These are phyloP conservation scores for Aythya fuligula DNA, from an alignment of 2,797 vertebrate genomes.

Conservation along the genomic window DNA sequence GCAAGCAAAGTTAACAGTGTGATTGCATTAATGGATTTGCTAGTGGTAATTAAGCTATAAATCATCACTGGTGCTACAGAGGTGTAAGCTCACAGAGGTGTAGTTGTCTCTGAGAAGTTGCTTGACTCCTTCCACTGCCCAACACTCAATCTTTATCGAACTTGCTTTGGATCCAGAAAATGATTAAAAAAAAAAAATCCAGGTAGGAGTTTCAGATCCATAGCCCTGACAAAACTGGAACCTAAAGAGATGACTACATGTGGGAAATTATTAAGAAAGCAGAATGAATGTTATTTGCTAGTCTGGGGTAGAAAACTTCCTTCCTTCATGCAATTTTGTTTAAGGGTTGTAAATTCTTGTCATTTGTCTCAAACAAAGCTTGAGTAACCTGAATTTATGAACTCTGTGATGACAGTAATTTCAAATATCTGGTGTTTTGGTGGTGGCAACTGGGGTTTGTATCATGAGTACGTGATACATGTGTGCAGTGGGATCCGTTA, in stretches of 20 bases:
- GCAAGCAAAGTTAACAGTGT: neutral
- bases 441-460: neutral
- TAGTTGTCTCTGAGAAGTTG: neutral
- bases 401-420: neutral
- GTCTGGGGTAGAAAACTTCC: neutral
- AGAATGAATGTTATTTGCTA: neutral
- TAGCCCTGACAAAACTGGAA: neutral
- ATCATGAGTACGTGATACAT: rapidly evolving
- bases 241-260: neutral
- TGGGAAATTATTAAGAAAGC: neutral
- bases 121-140: neutral
- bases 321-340: neutral
- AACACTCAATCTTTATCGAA: neutral
- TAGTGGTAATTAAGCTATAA: neutral
- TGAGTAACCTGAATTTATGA: neutral
- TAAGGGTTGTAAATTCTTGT: neutral
- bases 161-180: neutral
- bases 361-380: neutral
- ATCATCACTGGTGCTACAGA: neutral
- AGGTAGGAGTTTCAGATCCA: neutral
- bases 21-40: neutral
- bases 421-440: neutral
- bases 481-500: neutral
- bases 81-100: neutral
- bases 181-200: neutral